These are phyloP conservation scores for Streblospio benedicti DNA, from an alignment of 1,140 invertebrate species.

Conservation along the genomic window DNA sequence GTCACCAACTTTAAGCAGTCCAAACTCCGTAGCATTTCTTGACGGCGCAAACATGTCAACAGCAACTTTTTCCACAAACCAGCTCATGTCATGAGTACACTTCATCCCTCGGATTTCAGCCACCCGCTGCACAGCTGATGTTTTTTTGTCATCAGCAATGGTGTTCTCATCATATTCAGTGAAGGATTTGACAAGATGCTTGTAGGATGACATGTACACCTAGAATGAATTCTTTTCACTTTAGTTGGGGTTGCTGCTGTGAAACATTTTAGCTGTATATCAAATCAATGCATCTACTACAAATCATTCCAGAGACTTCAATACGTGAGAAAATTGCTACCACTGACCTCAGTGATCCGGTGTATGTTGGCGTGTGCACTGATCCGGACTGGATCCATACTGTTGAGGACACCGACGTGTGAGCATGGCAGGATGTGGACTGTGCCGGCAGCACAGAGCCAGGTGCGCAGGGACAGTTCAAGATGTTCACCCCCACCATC, in stretches of 20 bases:
- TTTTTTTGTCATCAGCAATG: too few relatives aligned
- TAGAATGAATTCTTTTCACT: too few relatives aligned
- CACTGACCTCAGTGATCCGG: conserved; percentile 12
- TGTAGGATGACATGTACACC: too few relatives aligned
- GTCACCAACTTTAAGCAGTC: conserved; percentile 8
- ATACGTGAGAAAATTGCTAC: too few relatives aligned
- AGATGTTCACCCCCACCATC: conserved; percentile 15
- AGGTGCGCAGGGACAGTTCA: conserved; percentile 14
- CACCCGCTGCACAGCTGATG: too few relatives aligned
- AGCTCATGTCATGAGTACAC: conserved; percentile 8
- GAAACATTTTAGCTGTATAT: too few relatives aligned
- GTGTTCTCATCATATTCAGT: too few relatives aligned
- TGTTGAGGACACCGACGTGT: conserved; percentile 13
- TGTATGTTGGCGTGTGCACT: conserved; percentile 6
- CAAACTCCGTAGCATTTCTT: conserved; percentile 9
- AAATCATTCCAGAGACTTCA: too few relatives aligned
- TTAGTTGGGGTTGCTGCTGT: too few relatives aligned
- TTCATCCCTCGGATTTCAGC: too few relatives aligned
- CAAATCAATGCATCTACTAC: too few relatives aligned
- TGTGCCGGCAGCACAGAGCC: conserved; percentile 6
- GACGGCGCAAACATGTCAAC: conserved; percentile 7
- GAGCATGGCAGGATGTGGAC: conserved; percentile 9
- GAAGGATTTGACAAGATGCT: too few relatives aligned
- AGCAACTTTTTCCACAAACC: conserved; percentile 9
- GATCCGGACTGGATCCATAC: conserved; percentile 11